Evolutionary conservation across 2,797 vertebrate species (phyloP).

Genomic region (Spinus olivaceus): DNA sequence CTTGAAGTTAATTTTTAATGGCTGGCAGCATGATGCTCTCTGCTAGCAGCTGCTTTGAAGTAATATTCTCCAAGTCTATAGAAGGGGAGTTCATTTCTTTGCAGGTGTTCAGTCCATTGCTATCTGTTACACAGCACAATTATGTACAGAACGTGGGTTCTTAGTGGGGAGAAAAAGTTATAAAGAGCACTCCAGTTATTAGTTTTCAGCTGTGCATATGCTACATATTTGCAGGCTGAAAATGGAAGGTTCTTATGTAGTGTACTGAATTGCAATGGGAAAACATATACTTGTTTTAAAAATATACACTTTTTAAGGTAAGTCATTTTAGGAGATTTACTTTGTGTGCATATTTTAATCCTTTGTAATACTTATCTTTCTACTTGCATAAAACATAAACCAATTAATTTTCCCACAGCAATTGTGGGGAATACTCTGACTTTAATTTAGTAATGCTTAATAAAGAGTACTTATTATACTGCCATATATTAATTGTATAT

Average conservation of each 20-base stretch:
- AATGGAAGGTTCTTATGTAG: not conserved
- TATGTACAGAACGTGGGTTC: not conserved
- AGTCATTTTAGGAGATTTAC: not conserved
- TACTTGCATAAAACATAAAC: not conserved
- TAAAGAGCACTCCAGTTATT: not conserved
- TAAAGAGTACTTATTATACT: not conserved
- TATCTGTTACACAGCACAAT: not conserved
- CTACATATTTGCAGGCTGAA: not conserved
- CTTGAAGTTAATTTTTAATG: conserved; percentile 23
- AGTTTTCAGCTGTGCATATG: not conserved
- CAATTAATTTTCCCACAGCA: not conserved
- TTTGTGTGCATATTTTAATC: not conserved
- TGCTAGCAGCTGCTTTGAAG: not conserved
- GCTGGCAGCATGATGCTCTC: not conserved
- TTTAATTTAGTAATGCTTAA: not conserved
- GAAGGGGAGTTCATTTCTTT: not conserved
- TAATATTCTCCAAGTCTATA: not conserved
- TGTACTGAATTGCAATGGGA: not conserved
- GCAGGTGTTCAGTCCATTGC: not conserved
- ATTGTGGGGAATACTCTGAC: not conserved
- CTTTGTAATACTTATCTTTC: not conserved
- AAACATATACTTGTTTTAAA: not conserved
- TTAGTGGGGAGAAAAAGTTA: not conserved
- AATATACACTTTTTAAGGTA: not conserved
- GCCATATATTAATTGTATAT: not conserved